phyloP scores from a whole-genome alignment of 2,113 vertebrate species.

The Nycticorax nycticorax region DNA sequence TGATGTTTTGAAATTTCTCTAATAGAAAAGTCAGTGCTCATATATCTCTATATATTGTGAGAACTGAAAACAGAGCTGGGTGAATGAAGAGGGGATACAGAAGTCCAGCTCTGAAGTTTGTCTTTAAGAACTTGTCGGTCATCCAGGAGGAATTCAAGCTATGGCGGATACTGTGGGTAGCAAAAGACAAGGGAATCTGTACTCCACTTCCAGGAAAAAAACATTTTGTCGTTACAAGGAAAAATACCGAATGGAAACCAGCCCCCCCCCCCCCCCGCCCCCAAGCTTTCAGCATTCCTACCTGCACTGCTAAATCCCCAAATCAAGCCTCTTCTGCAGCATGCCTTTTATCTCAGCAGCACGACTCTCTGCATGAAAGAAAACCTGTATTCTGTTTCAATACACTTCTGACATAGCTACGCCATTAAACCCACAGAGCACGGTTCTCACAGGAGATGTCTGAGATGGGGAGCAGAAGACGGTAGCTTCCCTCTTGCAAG shows the following conservation, averaged over 20 bases:
- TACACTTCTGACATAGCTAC: background rate
- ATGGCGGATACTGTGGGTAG: background rate
- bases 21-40: background rate
- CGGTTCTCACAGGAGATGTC: background rate
- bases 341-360: background rate
- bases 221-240: background rate
- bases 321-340: background rate
- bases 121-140: background rate
- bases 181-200: background rate
- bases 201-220: background rate
- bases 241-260: background rate
- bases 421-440: accelerated
- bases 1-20: background rate
- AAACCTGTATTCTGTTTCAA: background rate
- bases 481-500: background rate
- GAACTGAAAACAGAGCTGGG: background rate
- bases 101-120: background rate
- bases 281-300: background rate
- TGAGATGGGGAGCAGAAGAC: too few relatives aligned
- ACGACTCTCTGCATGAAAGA: background rate
- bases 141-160: background rate
- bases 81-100: background rate
- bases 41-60: background rate
- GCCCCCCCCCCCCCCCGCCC: too few relatives aligned
- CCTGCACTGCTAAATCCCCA: background rate